phyloP scores from a whole-genome alignment of 1,140 invertebrate genomes.

The Platyscapa corneri region DNA sequence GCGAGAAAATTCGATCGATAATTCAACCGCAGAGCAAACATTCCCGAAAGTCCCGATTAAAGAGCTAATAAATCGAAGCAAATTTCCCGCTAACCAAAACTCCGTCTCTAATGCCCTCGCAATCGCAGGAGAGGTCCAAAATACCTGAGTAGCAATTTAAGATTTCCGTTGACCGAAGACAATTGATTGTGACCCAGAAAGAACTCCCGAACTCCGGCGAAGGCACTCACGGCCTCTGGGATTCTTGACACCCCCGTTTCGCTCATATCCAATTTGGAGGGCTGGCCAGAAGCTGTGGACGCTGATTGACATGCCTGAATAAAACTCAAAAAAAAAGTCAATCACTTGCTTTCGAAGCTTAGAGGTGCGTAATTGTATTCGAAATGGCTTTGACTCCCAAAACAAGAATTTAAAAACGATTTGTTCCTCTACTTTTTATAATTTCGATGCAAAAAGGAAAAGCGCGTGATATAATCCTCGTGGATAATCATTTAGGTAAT shows the following conservation, averaged over 20 bases:
- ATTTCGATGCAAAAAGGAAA: not conserved
- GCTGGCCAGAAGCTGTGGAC: conserved; percentile 56
- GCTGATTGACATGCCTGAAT: conserved; percentile 22
- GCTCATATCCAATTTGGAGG: conserved; percentile 71
- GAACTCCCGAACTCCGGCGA: conserved; percentile 72
- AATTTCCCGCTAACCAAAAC: not conserved
- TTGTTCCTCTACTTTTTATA: not conserved
- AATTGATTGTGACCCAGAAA: conserved; percentile 76
- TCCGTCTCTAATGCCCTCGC: not conserved
- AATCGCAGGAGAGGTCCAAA: not conserved
- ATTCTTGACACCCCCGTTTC: conserved; percentile 68
- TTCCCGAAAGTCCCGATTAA: not conserved
- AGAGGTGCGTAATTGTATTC: not conserved
- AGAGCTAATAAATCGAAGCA: not conserved
- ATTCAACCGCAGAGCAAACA: not conserved
- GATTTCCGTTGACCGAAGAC: conserved; percentile 63
- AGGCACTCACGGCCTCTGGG: conserved; percentile 68
- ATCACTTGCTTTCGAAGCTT: not conserved
- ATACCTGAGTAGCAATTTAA: conserved; percentile 67
- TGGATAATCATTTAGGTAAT: not conserved
- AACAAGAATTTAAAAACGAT: not conserved
- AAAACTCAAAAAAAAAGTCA: not conserved
- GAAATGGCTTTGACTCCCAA: not conserved
- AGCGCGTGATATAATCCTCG: not conserved
- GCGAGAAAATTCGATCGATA: not conserved